phyloP scores from a whole-genome alignment of 2,113 vertebrate species.

The Lampris megalopsis region DNA sequence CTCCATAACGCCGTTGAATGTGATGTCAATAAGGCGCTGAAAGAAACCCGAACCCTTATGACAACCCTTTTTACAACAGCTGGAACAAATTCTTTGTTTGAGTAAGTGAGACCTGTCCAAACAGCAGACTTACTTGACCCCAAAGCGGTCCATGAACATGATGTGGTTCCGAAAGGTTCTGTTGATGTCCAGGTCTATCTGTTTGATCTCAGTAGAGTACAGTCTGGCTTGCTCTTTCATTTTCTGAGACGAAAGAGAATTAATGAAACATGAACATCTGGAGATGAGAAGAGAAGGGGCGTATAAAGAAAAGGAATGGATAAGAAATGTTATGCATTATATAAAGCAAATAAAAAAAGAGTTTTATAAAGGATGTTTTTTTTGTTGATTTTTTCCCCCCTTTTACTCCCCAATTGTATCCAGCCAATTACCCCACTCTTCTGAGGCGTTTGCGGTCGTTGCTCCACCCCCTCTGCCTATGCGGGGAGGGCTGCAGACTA shows the following conservation, averaged over 20 bases:
- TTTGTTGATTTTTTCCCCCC: too few relatives aligned
- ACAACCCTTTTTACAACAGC: background rate
- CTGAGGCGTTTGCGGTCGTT: too few relatives aligned
- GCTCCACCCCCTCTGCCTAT: too few relatives aligned
- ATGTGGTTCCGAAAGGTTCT: slow-evolving; percentile 92
- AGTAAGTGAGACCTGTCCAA: background rate
- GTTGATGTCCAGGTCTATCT: slow-evolving; percentile 93
- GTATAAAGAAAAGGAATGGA: too few relatives aligned
- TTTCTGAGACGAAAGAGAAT: slow-evolving; percentile 73
- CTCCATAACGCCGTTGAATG: background rate
- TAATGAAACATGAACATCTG: background rate
- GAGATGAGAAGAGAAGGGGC: too few relatives aligned
- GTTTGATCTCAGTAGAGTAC: slow-evolving; percentile 89
- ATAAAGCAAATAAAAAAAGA: too few relatives aligned
- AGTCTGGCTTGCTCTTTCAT: slow-evolving; percentile 89
- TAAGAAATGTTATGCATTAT: too few relatives aligned
- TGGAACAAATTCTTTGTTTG: background rate
- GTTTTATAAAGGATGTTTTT: too few relatives aligned
- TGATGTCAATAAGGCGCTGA: background rate
- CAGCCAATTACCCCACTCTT: too few relatives aligned
- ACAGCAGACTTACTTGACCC: slow-evolving; percentile 86
- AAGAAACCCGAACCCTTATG: background rate
- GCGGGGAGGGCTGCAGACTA: too few relatives aligned
- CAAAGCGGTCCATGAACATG: slow-evolving; percentile 93
- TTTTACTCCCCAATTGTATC: too few relatives aligned